A percentile compares a stretch with the other conserved stretches of the same genome.
These are phyloP conservation scores for Diachasmimorpha longicaudata DNA, from an alignment of 1,140 invertebrate species.

Conservation along the genomic window DNA sequence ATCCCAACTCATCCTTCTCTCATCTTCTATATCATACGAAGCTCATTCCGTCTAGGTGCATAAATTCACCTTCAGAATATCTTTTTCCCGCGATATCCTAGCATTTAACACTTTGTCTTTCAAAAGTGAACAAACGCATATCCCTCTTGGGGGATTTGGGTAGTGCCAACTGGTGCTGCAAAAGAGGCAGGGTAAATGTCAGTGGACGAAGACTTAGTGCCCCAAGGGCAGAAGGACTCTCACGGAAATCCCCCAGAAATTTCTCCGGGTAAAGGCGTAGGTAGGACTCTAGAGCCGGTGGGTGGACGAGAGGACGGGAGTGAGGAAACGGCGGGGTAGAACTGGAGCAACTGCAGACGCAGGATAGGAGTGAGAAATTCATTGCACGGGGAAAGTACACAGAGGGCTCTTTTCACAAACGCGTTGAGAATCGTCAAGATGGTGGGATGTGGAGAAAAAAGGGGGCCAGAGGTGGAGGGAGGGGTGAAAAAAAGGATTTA, in stretches of 20 bases:
- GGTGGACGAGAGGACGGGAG: not conserved
- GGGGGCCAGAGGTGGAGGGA: not conserved
- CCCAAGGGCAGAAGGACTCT: slow-evolving; percentile 8
- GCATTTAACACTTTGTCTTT: slow-evolving; percentile 4
- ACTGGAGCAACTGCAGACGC: slow-evolving; percentile 1
- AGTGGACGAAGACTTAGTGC: slow-evolving; percentile 8
- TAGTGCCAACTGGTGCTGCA: slow-evolving; percentile 1
- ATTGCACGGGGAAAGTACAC: not conserved
- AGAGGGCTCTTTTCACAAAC: slow-evolving; percentile 6
- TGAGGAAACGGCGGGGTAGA: not conserved
- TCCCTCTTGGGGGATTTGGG: slow-evolving; percentile 9
- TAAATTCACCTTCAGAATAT: not conserved
- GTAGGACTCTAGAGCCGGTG: not conserved
- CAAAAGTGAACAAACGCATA: slow-evolving; percentile 10
- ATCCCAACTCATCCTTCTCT: not conserved
- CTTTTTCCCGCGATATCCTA: not conserved
- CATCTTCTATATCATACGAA: not conserved
- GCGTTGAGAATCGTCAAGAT: slow-evolving; percentile 4
- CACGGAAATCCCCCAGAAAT: slow-evolving; percentile 8
- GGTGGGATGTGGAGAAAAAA: not conserved
- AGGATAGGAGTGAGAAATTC: not conserved
- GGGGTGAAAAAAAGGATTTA: not conserved
- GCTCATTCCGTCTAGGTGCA: not conserved
- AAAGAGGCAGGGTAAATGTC: slow-evolving; percentile 1
- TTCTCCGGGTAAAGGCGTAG: not conserved